Conservation (phyloP, 2,113 vertebrate species). For the Oncorhynchus mykiss region DNA sequence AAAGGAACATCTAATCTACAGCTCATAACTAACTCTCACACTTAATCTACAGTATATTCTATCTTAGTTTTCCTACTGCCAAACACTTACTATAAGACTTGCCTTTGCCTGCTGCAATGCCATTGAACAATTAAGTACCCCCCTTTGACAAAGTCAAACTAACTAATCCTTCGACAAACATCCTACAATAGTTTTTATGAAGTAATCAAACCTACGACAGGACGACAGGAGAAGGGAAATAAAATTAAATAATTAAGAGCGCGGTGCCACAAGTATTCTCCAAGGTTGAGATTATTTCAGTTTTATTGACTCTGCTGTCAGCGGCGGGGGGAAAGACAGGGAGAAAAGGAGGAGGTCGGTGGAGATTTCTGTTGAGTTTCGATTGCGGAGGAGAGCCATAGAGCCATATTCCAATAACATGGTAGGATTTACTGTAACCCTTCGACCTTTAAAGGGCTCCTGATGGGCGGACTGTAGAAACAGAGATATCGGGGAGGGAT, state of each 20-base stretch:
- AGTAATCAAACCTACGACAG: slow-evolving; percentile 23
- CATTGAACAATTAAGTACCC: neutral
- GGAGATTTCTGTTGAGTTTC: slow-evolving; percentile 3
- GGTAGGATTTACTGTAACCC: slow-evolving; percentile 36
- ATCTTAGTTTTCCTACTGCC: neutral
- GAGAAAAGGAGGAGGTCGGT: neutral
- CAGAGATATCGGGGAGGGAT: slow-evolving; percentile 10
- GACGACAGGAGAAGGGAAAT: slow-evolving; percentile 1
- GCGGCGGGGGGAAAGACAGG: neutral
- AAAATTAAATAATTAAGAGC: slow-evolving; percentile 25
- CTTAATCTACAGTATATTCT: neutral
- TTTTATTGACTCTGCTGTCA: slow-evolving; percentile 27
- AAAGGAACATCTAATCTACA: neutral
- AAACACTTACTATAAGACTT: slow-evolving; percentile 10
- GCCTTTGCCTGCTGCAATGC: neutral
- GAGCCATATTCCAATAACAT: slow-evolving; percentile 27
- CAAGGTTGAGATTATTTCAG: slow-evolving; percentile 24
- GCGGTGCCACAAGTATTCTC: slow-evolving; percentile 23
- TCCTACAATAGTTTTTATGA: slow-evolving; percentile 4
- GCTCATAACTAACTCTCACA: neutral
- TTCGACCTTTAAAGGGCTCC: slow-evolving; percentile 21
- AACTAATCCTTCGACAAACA: slow-evolving; percentile 13
- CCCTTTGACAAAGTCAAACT: neutral
- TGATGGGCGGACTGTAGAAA: neutral
- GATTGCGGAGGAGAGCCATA: slow-evolving; percentile 2